Percentiles rank a stretch among this genome's conserved stretches.
phyloP scores from a whole-genome alignment of 2,113 vertebrate genomes.

The Tenrec ecaudatus region DNA sequence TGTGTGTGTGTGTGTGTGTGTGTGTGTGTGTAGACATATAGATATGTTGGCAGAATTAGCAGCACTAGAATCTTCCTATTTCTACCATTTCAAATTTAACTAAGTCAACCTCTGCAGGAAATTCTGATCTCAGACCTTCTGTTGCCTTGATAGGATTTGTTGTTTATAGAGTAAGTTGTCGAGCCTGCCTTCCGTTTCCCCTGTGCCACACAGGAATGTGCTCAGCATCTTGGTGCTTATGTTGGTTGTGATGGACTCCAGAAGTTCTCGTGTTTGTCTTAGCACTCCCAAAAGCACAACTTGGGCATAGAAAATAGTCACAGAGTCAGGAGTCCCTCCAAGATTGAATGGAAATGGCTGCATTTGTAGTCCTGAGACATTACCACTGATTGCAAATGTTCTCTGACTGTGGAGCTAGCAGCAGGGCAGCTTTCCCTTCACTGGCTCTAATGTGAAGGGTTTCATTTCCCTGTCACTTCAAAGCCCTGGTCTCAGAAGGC shows the following conservation, averaged over 20 bases:
- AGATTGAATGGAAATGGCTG: slow-evolving; percentile 13
- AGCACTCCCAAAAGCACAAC: slow-evolving; percentile 63
- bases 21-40: background rate
- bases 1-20: background rate
- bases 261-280: slow-evolving; percentile 23
- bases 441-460: background rate
- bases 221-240: slow-evolving; percentile 30
- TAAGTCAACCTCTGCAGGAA: background rate
- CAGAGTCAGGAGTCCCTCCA: slow-evolving; percentile 23
- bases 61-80: background rate
- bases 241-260: slow-evolving; percentile 40
- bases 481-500: background rate
- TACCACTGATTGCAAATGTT: slow-evolving; percentile 49
- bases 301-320: slow-evolving; percentile 56
- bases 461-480: background rate
- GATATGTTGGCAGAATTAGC: background rate
- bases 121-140: background rate
- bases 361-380: background rate
- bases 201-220: background rate
- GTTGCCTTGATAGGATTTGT: background rate
- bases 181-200: background rate
- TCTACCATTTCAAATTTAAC: background rate
- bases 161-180: background rate
- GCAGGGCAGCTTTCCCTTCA: background rate
- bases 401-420: slow-evolving; percentile 21